Evolutionary conservation across 2,113 vertebrate genomes (phyloP), one percentile per base, ranked within the genome.

Genomic region (Nannospalax galili): DNA sequence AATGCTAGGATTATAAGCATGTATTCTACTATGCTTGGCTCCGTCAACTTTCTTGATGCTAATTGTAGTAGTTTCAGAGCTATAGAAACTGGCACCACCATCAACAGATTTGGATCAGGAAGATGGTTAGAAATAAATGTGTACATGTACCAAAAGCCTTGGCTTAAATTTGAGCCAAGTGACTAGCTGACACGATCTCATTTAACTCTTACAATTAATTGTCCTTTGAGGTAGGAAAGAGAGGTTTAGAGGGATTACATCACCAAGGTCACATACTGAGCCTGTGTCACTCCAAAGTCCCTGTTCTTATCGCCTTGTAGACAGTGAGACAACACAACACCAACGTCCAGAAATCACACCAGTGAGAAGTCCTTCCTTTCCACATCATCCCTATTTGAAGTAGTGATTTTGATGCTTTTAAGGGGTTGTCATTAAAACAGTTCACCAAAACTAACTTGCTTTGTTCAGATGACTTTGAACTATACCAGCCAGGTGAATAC

Each of bases 241-340:
- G 45, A 94, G 11, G 62, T 52, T 85, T 24, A 60, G 10, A 87
- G 78, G 75, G 64, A n/a, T 90, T 64, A 92, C 62, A 26, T 70
- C 24, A n/a, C 32, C 74, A 52, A 88, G 77, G 86, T 96, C 62
- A 81, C 80, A 81, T 45, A 56, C 60, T 42, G 11, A 92, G 26
- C 67, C 69, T 4, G 14, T 20, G 82, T 74, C 42, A 60, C 79
- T 62, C 45, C 17, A 14, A 86, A 79, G 74, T 75, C 42, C 48
- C 64, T 4, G 20, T 52, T 84, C 17, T 84, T 67, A 72, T 62
- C 74, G 72, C 52, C 3, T 40, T 9, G 30, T 26, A 81, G 90
- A 77, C 42, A 48, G 67, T 70, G 85, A 86, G 64, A 80, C n/a
- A 65, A 88, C 45, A 60, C 56, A 65, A 58, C 8, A 62, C 67